Conservation (phyloP, 2,113 vertebrate species). For the Cervus canadensis region DNA sequence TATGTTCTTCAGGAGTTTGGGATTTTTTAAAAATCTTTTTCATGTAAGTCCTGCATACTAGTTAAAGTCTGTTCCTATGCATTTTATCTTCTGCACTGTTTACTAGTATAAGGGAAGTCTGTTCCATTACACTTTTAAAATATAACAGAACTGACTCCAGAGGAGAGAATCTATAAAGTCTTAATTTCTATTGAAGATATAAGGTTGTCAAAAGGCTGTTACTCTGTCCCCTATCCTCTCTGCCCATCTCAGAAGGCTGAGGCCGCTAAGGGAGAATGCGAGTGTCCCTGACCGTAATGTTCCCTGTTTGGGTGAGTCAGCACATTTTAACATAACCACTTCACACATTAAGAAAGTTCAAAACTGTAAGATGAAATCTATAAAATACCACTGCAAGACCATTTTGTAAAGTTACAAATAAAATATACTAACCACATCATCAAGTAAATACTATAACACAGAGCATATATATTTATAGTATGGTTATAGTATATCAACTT, state of each 20-base stretch:
- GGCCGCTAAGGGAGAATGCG: background rate
- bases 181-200: background rate
- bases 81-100: background rate
- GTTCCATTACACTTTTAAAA: background rate
- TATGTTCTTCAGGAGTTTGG: background rate
- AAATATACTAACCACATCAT: background rate
- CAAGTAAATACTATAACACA: background rate
- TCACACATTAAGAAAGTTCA: background rate
- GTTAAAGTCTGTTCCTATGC: background rate
- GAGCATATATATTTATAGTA: background rate
- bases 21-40: background rate
- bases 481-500: background rate
- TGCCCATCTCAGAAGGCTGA: background rate
- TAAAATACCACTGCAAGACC: background rate
- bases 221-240: background rate
- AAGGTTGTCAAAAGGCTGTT: background rate
- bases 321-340: background rate
- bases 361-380: background rate
- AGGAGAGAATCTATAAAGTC: background rate
- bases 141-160: background rate
- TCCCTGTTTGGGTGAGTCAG: background rate
- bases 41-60: background rate
- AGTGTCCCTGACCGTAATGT: background rate
- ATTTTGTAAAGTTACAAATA: background rate
- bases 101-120: background rate